Evolutionary conservation across 1,140 invertebrate species (phyloP).

Genomic region (Sweltsa coloradensis): DNA sequence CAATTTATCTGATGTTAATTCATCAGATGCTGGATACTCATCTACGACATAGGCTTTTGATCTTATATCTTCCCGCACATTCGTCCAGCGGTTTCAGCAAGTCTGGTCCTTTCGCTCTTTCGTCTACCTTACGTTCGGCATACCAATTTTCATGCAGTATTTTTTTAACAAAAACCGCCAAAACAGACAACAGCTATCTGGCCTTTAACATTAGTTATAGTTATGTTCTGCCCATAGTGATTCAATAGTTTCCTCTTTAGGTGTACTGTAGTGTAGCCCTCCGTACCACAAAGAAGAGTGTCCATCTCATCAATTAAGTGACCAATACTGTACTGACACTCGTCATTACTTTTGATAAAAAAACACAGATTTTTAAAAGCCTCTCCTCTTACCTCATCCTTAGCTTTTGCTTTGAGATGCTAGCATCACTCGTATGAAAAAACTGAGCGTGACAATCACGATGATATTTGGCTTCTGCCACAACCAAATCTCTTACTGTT

Average conservation of each 20-base stretch:
- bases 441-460: neutral
- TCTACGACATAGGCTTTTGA: neutral
- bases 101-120: neutral
- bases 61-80: neutral
- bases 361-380: neutral
- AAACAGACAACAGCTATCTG: neutral
- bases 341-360: neutral
- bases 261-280: neutral
- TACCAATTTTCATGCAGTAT: slow-evolving; percentile 1
- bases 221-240: neutral
- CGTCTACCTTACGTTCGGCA: neutral
- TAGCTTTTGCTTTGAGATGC: neutral
- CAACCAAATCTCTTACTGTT: neutral
- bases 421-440: neutral
- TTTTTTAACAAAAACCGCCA: neutral
- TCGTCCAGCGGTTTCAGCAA: neutral
- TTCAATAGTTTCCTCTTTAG: neutral
- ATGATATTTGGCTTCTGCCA: slow-evolving; percentile 1
- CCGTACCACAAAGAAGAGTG: neutral
- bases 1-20: neutral
- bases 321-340: neutral
- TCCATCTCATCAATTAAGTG: neutral
- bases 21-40: neutral
- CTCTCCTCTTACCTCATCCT: neutral
- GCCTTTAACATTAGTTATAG: neutral